A percentile compares a stretch with the other conserved stretches of the same genome.
These are phyloP conservation scores for Glyptemys insculpta DNA, from an alignment of 2,797 vertebrate species.

Conservation along the genomic window DNA sequence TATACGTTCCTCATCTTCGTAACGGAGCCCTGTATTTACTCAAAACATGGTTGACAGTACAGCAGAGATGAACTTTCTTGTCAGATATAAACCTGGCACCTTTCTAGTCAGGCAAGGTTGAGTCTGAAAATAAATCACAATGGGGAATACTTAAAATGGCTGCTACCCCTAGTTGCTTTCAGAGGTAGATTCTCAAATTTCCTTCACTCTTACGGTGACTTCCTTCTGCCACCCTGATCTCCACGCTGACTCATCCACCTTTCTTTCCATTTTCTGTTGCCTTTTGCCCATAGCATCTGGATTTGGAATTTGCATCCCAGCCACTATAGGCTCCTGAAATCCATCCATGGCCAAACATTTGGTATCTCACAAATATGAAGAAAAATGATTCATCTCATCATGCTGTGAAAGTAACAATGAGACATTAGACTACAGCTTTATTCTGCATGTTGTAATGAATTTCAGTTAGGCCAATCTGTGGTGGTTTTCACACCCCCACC, in stretches of 20 bases:
- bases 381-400: rapidly evolving
- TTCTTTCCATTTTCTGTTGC: neutral
- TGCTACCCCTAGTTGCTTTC: neutral
- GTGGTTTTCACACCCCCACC: neutral
- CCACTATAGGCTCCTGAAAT: neutral
- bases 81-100: neutral
- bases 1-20: neutral
- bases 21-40: neutral
- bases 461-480: neutral
- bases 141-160: neutral
- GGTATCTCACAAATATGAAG: rapidly evolving
- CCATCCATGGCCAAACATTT: rapidly evolving
- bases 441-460: neutral
- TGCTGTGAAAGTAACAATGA: neutral
- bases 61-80: neutral
- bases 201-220: neutral
- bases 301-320: neutral
- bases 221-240: neutral
- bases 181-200: neutral
- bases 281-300: neutral
- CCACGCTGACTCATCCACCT: neutral
- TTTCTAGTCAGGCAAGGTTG: neutral
- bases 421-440: rapidly evolving
- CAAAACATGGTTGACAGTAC: neutral
- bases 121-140: neutral